phyloP scores from a whole-genome alignment of 2,113 vertebrate genomes.

The Salvator merianae region DNA sequence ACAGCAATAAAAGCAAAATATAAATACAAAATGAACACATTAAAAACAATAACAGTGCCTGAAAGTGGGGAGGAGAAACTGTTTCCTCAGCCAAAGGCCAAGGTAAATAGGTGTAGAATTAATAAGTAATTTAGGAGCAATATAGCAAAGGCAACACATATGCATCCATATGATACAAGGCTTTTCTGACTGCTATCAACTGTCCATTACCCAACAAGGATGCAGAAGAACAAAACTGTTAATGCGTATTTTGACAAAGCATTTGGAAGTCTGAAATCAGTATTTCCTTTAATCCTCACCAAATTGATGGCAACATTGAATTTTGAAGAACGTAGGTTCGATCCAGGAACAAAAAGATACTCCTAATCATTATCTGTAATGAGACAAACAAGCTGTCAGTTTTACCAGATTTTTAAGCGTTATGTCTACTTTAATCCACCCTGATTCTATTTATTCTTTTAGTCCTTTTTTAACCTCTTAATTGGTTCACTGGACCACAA shows the following conservation, averaged over 20 bases:
- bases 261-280: not conserved
- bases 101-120: too few species aligned
- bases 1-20: too few species aligned
- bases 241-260: not conserved
- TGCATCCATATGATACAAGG: not conserved
- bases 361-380: constrained; percentile 97
- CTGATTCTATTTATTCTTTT: too few species aligned
- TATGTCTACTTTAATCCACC: not conserved
- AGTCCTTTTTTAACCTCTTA: too few species aligned
- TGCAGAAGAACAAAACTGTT: not conserved
- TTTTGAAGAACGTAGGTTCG: constrained; percentile 99
- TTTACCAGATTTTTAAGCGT: constrained; percentile 10
- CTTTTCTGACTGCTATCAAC: not conserved
- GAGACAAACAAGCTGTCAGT: constrained; percentile 35
- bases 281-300: constrained; percentile 79
- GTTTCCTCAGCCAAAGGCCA: too few species aligned
- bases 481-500: not conserved
- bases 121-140: too few species aligned
- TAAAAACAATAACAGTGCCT: too few species aligned
- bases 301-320: constrained; percentile 99
- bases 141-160: not conserved
- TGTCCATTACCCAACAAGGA: not conserved
- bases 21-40: too few species aligned
- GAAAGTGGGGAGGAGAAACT: too few species aligned
- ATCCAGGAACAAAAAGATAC: constrained; percentile 99